Evolutionary conservation across 2,888 invertebrate genomes (phyloP), one percentile per base, ranked within the genome.

Genomic region (Agrochola lychnidis): DNA sequence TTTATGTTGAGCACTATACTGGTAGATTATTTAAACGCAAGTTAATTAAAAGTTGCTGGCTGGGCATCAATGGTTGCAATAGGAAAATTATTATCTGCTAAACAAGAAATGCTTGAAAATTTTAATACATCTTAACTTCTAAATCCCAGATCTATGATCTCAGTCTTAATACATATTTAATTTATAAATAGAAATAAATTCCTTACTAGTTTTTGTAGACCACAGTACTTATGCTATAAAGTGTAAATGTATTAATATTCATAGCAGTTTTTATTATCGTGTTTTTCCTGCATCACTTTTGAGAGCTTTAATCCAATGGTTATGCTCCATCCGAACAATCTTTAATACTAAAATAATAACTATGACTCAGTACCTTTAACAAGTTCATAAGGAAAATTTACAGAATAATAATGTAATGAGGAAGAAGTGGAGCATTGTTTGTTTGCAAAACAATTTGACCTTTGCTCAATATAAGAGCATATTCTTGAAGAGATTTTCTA

Each of bases 381-480:
- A 71, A 76, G 81, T 70, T 70, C 53, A 83, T 68, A 70, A 88
- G 88, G 88, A 88, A 84, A 89, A 89, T 57, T 62, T 70, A 75
- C 75, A 69, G 63, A 64, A 80, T 77, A 85, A 82, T 64, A 63
- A 67, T 74, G 56, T 78, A 83, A 81, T 83, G 76, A 82, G 83
- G 78, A 86, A 82, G 83, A 72, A 81, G 63, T 72, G 40, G n/a
- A 81, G 67, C 36, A 62, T 42, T 81, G 61, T 74, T 77, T 74
- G 63, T 64, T 73, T 76, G 59, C 40, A 76, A 73, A 74, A 81
- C 48, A 66, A 66, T 81, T 64, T 83, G 78, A 82, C 82, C 85
- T 85, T 82, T 63, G 25, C 53, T 62, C 22, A 53, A 69, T 64
- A 57, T 61, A 73, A 66, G 42, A 66, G 59, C 45, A 70, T 12